Conservation (phyloP, 2,888 invertebrate species). For the Coenonympha glycerion region DNA sequence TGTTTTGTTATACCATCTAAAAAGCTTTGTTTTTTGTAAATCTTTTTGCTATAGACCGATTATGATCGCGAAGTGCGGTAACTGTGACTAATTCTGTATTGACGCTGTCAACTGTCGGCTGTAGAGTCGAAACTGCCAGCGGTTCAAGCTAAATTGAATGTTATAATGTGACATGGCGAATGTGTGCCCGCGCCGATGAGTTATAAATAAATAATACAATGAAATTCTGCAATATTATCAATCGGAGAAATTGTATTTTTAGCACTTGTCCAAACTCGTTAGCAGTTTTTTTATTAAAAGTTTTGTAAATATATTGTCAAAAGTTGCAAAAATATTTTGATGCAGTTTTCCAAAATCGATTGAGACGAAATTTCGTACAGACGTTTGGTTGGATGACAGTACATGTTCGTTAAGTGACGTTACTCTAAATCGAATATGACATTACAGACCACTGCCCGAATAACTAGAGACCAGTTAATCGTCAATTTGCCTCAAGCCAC, state of each 20-base stretch:
- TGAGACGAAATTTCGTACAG: no score
- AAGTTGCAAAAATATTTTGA: no score
- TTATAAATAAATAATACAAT: no score
- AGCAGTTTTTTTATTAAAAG: not conserved
- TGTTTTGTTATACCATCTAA: not conserved
- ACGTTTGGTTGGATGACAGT: no score
- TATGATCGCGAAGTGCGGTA: constrained; percentile 27
- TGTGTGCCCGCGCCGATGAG: constrained; percentile 31
- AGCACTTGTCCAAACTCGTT: constrained; percentile 7
- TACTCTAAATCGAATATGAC: no score
- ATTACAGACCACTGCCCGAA: no score
- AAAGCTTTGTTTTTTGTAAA: constrained; percentile 20
- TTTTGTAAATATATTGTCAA: no score
- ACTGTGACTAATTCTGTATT: constrained; percentile 44
- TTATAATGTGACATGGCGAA: constrained; percentile 39
- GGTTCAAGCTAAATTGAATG: constrained; percentile 43
- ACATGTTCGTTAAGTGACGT: no score
- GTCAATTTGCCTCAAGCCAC: not conserved
- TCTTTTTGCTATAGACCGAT: constrained; percentile 27
- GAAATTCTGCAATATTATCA: constrained; percentile 18
- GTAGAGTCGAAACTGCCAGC: constrained; percentile 26
- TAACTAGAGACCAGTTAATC: no score
- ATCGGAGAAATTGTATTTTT: constrained; percentile 16
- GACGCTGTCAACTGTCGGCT: constrained; percentile 27
- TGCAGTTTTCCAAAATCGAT: no score